Evolutionary conservation across 2,888 invertebrate species (phyloP).

Genomic region (Stenichneumon culpator): DNA sequence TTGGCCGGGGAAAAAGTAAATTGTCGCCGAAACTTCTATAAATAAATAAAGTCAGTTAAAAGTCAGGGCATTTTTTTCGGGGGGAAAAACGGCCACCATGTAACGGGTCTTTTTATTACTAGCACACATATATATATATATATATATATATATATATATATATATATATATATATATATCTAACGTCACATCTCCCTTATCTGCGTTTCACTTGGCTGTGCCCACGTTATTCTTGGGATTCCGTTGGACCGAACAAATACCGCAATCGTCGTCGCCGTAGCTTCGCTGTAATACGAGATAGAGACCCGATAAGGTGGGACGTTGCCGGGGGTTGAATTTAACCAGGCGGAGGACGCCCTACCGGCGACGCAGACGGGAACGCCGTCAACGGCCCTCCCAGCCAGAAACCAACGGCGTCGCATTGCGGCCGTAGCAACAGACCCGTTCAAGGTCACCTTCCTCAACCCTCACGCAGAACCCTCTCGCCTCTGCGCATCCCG

Average conservation of each 20-base stretch:
- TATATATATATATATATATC: too few species aligned
- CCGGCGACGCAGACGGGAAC: slow-evolving; percentile 18
- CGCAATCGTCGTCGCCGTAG: background rate
- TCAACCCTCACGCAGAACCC: slow-evolving; percentile 74
- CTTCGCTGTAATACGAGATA: background rate
- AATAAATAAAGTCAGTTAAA: too few species aligned
- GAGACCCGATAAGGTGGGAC: slow-evolving; percentile 3
- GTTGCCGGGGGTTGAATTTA: slow-evolving; percentile 26
- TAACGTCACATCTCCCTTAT: background rate
- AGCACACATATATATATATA: too few species aligned
- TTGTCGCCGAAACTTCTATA: too few species aligned
- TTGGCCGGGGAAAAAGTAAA: too few species aligned
- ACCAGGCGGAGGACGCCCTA: slow-evolving; percentile 30
- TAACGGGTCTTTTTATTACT: too few species aligned
- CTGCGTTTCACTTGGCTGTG: background rate
- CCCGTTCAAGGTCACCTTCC: slow-evolving; percentile 76
- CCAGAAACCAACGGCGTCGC: slow-evolving; percentile 39
- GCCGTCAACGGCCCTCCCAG: slow-evolving; percentile 11
- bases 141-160: too few species aligned
- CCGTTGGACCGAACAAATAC: background rate
- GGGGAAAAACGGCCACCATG: too few species aligned
- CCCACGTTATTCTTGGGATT: background rate
- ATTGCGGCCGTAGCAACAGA: slow-evolving; percentile 61
- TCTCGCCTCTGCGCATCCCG: slow-evolving; percentile 5
- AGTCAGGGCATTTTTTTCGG: too few species aligned